phyloP scores from a whole-genome alignment of 2,888 invertebrate species.

The Dryobota labecula region DNA sequence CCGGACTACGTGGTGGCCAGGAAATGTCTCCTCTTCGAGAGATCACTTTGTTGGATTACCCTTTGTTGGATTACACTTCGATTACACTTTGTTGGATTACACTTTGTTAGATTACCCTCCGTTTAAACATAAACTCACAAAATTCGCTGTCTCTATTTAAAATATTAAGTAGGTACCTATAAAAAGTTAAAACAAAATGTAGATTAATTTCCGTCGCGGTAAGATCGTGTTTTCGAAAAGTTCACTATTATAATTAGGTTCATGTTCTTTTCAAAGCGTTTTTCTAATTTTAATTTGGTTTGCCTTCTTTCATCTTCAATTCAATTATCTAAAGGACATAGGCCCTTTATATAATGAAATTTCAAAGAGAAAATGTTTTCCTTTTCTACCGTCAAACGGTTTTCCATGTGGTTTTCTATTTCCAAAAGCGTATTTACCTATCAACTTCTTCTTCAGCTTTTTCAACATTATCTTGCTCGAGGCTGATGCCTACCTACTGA shows the following conservation, averaged over 20 bases:
- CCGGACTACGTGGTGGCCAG: no score
- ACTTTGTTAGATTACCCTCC: no score
- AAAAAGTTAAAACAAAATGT: not conserved
- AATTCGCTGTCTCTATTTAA: no score
- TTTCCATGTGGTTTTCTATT: not conserved
- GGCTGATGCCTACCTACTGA: not conserved
- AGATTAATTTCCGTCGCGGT: conserved; percentile 1
- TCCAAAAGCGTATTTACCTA: not conserved
- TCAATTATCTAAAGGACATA: not conserved
- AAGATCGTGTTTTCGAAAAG: not conserved
- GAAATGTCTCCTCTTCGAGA: no score
- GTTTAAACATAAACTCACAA: no score
- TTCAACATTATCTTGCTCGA: not conserved
- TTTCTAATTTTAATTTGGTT: conserved; percentile 4
- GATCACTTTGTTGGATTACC: no score
- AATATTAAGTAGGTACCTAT: no score
- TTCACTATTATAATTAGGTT: no score
- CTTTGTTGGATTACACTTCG: no score
- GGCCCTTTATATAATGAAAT: not conserved
- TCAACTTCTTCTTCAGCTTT: not conserved
- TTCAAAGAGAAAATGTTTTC: not conserved
- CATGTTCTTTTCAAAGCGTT: not conserved
- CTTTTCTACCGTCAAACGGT: not conserved
- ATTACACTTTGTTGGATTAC: no score
- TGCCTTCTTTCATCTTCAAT: not conserved